Percentiles rank a stretch among this genome's conserved stretches.
phyloP scores from a whole-genome alignment of 2,113 vertebrate genomes.

The Corvus cornix region DNA sequence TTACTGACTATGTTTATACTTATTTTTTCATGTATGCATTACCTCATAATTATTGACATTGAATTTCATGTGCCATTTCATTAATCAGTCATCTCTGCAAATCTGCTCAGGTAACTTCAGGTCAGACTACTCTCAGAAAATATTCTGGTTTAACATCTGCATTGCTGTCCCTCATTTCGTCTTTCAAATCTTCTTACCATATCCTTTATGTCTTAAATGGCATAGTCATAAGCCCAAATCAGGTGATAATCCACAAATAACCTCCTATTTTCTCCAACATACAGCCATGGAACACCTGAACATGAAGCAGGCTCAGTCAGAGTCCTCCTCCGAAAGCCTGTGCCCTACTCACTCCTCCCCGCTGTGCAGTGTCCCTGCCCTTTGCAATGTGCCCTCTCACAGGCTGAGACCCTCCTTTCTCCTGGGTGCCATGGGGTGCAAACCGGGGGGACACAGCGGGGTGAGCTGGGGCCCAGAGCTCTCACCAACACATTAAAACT shows the following conservation, averaged over 20 bases:
- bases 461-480: neutral
- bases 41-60: neutral
- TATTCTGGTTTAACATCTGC: neutral
- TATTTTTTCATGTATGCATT: neutral
- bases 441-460: rapidly evolving
- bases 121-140: neutral
- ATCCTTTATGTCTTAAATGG: neutral
- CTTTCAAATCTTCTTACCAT: neutral
- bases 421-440: neutral
- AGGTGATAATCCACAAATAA: neutral
- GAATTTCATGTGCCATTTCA: neutral
- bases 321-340: neutral
- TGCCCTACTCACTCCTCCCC: rapidly evolving
- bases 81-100: neutral
- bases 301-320: neutral
- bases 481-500: neutral
- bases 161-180: neutral
- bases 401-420: neutral
- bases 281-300: neutral
- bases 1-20: neutral
- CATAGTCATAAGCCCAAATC: neutral
- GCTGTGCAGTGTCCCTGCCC: neutral
- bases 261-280: neutral
- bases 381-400: neutral
- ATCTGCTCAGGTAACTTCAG: neutral